Base-by-base conservation (phyloP, 2,113 vertebrate species). In the Alethe diademata region DNA sequence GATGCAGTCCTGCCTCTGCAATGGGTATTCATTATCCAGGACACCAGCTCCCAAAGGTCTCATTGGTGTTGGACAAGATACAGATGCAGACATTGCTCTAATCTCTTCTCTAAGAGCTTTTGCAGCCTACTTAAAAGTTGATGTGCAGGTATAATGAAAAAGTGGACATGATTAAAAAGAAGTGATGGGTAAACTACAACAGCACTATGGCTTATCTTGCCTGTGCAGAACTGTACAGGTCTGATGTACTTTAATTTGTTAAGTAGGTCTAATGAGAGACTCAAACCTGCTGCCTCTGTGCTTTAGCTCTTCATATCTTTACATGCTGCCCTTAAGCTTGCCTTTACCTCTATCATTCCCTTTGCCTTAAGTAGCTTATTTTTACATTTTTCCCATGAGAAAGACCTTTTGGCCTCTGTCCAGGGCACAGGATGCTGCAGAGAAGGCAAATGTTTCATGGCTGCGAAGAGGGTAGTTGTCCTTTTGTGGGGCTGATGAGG, bases 381-480 rank as follows among this genome's bases (percentile, higher is more conserved):
- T 83, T 88, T 33, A 33, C 5, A 25, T 56, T 84, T 90, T 45
- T 20, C 35, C 36, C 29, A 24, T 9, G 14, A 58, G 64, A 36
- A 22, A 80, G 73, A n/a, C 40, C 11, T 82, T 33, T 38, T 73
- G 42, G 18, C 1, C 1, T 64, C 28, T 72, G 24, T 87, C n/a
- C 25, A 36, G 36, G 14, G 43, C 51, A 40, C 33, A 38, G 33
- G 19, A 47, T 72, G 33, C 18, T 26, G 48, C 28, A 45, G 36
- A 78, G 40, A 53, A 66, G 36, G 40, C 33, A 61, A n/a, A 29
- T 43, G 3, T 60, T 83, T 76, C 35, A 24, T 2, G 4, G 25
- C 38, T 62, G 18, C 33, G 71, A 42, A 70, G 71, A 48, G 6
- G 4, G 43, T 40, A 54, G 19, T 16, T 0, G 0, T 28, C 29